Conservation (phyloP, 2,888 invertebrate genomes). For the Brenthis hecate region DNA sequence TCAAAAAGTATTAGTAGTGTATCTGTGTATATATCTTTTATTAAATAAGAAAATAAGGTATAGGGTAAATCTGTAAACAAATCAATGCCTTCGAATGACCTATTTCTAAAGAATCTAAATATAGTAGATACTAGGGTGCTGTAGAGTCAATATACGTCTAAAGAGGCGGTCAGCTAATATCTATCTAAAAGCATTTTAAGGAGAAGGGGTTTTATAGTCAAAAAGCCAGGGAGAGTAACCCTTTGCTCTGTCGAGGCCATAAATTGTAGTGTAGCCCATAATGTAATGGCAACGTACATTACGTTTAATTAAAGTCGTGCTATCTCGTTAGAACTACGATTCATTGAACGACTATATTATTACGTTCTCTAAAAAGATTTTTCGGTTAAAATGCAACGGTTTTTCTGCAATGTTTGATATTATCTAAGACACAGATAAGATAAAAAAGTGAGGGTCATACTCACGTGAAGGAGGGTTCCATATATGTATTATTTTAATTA, state of each 20-base stretch:
- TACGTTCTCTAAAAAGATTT: neutral
- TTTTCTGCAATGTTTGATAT: neutral
- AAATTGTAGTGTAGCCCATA: slow-evolving; percentile 30
- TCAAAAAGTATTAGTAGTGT: too few relatives aligned
- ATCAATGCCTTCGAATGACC: too few relatives aligned
- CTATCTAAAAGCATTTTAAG: slow-evolving; percentile 19
- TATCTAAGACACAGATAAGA: too few relatives aligned
- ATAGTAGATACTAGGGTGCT: neutral
- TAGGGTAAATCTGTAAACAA: too few relatives aligned
- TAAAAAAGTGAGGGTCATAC: too few relatives aligned
- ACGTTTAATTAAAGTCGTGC: slow-evolving; percentile 29
- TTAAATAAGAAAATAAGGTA: too few relatives aligned
- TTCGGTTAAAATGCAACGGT: neutral
- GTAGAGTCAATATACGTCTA: slow-evolving; percentile 5
- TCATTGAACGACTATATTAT: neutral
- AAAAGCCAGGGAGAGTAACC: slow-evolving; percentile 28
- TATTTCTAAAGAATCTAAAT: neutral
- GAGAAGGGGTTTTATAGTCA: slow-evolving; percentile 30
- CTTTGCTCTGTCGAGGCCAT: slow-evolving; percentile 29
- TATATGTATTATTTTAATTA: too few relatives aligned
- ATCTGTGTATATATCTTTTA: too few relatives aligned
- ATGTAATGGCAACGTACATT: slow-evolving; percentile 31
- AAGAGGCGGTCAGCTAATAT: slow-evolving; percentile 8
- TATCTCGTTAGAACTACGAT: slow-evolving; percentile 23
- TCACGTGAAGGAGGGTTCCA: too few relatives aligned